Conservation (phyloP, 2,113 vertebrate genomes). For the Paradoxurus hermaphroditus region DNA sequence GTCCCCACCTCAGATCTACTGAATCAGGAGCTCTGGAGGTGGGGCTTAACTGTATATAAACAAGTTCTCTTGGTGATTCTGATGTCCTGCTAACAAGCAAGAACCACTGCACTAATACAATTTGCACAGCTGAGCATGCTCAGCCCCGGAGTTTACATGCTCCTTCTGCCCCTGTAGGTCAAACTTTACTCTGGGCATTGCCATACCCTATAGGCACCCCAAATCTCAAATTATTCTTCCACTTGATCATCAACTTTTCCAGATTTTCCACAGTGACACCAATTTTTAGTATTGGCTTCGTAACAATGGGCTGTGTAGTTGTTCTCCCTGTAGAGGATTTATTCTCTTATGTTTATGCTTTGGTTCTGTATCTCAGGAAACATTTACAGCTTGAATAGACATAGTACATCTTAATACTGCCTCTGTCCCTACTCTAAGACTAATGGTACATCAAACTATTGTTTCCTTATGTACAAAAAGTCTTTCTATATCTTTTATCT, state of each 20-base stretch:
- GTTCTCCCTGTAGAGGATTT: not conserved
- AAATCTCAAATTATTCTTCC: not conserved
- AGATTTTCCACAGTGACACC: not conserved
- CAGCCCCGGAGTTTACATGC: not conserved
- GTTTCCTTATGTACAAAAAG: not conserved
- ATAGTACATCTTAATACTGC: not conserved
- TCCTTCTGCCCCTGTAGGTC: not conserved
- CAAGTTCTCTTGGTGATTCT: not conserved
- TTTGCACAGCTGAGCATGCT: not conserved
- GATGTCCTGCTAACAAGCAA: not conserved
- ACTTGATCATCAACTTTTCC: not conserved
- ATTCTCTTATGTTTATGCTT: not conserved
- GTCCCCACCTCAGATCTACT: not conserved
- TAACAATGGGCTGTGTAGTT: not conserved
- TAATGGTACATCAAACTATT: not conserved
- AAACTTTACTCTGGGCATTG: not conserved
- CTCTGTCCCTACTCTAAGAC: not conserved
- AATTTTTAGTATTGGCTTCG: not conserved
- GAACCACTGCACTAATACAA: not conserved
- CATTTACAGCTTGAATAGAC: not conserved
- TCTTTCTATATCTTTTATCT: not conserved
- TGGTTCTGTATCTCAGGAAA: not conserved
- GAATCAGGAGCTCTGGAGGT: not conserved
- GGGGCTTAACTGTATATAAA: not conserved
- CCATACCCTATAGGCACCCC: not conserved